Base-by-base conservation (phyloP, 2,888 invertebrate genomes). In the Rhingia rostrata region DNA sequence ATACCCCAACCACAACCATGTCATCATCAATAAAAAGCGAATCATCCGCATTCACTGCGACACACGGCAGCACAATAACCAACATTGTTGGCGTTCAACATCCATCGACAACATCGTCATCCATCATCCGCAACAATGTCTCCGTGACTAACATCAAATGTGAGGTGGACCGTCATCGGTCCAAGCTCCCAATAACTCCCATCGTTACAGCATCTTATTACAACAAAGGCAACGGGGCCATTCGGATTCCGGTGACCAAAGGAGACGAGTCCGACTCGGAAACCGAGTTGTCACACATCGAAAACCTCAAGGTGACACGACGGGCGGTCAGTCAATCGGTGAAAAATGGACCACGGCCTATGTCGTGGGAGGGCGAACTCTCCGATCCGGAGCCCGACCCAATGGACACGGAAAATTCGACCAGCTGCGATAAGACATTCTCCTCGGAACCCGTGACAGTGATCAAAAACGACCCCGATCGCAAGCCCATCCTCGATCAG, bases 301-400 rank as follows among this genome's bases (percentile, higher is more conserved):
- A 92, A 86, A 90, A 90, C 86, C 88, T 91, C 4, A 91, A 90
- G 78, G 94, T 94, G n/a, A 93, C 93, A 83, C 89, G 93, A 72
- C 91, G 94, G 41, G 87, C 87, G 6, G 92, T 92, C 87, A 92
- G 92, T 87, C 79, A 79, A 53, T 37, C 78, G 58, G 86, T 78
- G 63, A 90, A 91, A 79, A 91, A 90, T 80, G 93, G 93, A 54
- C 93, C 94, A 6, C 92, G 97, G 64, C 97, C 97, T 58, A 98
- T 98, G 97, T 97, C 97, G 6, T 97, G 97, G 97, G 97, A 97
- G 91, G 97, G 97, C 6, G 97, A 97, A 90, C 93, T 97, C 9
- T 97, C 97, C 2, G 97, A 97, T 89, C 94, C 95, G n/a, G 89
- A 89, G 58, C 87, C 89, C 7, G 94, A 94, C 92, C 92, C 90